A percentile compares a stretch with the other conserved stretches of the same genome.
These are phyloP conservation scores for Tipula unca DNA, from an alignment of 2,888 invertebrate genomes.

Conservation along the genomic window DNA sequence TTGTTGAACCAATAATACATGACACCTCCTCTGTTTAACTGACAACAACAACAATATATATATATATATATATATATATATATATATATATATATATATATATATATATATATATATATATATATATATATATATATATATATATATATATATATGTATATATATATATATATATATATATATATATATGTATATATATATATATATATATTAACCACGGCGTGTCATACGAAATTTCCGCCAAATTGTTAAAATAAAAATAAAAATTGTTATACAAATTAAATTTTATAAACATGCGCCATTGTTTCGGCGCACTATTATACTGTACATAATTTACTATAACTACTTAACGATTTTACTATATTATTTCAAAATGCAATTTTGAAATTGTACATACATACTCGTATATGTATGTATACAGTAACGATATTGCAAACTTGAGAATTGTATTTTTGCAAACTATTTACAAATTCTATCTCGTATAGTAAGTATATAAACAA, in stretches of 20 bases:
- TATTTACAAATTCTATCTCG: neutral
- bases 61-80: no score
- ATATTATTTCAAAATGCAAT: neutral
- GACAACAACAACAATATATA: neutral
- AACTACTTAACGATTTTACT: neutral
- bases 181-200: no score
- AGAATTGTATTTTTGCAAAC: neutral
- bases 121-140: no score
- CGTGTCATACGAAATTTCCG: neutral
- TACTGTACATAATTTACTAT: neutral
- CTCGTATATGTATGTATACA: no score
- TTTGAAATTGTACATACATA: neutral
- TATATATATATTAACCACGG: neutral
- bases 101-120: no score
- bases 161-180: no score
- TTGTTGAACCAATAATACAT: neutral
- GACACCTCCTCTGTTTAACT: neutral
- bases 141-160: no score
- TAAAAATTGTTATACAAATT: neutral
- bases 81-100: no score
- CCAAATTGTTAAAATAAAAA: neutral
- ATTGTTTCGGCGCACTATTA: neutral
- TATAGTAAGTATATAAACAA: neutral
- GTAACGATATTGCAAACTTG: neutral
- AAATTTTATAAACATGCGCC: neutral